Conservation (phyloP, 1,140 invertebrate genomes). For the Ostrea denselamellosa region DNA sequence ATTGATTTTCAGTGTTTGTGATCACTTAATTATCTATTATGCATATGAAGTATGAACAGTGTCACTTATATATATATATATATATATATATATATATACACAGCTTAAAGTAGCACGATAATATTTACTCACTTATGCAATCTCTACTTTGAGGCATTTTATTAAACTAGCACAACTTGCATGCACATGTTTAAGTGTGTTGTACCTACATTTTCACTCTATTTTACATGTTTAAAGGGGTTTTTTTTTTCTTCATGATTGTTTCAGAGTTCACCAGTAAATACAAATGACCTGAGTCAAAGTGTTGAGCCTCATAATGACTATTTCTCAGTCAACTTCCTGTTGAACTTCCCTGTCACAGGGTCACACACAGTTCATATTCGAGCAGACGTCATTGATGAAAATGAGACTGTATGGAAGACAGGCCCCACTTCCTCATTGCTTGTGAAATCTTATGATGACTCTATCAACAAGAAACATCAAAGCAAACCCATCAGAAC, state of each 20-base stretch:
- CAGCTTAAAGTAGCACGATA: too few relatives aligned
- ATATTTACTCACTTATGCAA: too few relatives aligned
- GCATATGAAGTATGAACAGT: too few relatives aligned
- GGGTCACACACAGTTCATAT: slow-evolving; percentile 83
- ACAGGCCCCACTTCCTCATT: slow-evolving; percentile 86
- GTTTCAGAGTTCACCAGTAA: slow-evolving; percentile 78
- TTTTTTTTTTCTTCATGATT: not conserved
- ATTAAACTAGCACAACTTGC: too few relatives aligned
- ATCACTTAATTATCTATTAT: too few relatives aligned
- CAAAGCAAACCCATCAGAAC: slow-evolving; percentile 50
- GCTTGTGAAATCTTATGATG: slow-evolving; percentile 86
- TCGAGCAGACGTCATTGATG: slow-evolving; percentile 87
- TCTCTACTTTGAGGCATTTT: too few relatives aligned
- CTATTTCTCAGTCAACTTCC: slow-evolving; percentile 89
- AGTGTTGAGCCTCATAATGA: slow-evolving; percentile 87
- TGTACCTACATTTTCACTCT: not conserved
- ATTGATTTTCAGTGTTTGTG: too few relatives aligned
- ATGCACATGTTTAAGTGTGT: too few relatives aligned
- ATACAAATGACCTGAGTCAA: slow-evolving; percentile 82
- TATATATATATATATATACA: too few relatives aligned
- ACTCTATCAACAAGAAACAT: slow-evolving; percentile 73
- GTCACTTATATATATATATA: too few relatives aligned
- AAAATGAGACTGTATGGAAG: slow-evolving; percentile 86
- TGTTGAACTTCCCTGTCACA: slow-evolving; percentile 82
- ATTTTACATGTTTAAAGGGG: not conserved